phyloP scores from a whole-genome alignment of 2,113 vertebrate species.

The Barnardius zonarius region DNA sequence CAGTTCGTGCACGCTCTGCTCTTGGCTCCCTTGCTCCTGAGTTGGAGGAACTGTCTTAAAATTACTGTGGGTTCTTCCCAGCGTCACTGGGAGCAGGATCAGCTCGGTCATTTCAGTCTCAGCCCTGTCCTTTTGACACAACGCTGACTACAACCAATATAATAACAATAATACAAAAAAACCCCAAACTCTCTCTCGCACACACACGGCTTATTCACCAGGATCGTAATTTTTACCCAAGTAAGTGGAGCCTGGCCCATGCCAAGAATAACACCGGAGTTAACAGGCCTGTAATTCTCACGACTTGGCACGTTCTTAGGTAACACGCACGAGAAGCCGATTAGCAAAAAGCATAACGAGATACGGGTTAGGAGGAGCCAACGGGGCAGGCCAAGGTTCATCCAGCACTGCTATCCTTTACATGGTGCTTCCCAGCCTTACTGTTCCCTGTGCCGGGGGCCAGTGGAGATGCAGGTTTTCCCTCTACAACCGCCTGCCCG shows the following conservation, averaged over 20 bases:
- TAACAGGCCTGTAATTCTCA: constrained; percentile 67
- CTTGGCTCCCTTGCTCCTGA: not conserved
- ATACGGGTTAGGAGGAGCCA: not conserved
- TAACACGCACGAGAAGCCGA: constrained; percentile 26
- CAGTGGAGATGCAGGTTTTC: not conserved
- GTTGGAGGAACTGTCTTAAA: not conserved
- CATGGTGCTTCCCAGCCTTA: not conserved
- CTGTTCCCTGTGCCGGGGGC: not conserved
- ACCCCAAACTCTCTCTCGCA: not conserved
- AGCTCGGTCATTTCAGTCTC: not conserved
- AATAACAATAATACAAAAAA: not conserved
- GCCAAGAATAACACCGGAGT: constrained; percentile 61
- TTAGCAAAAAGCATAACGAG: not conserved
- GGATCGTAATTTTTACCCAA: constrained; percentile 35
- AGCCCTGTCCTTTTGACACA: constrained; percentile 37
- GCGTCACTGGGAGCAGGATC: not conserved
- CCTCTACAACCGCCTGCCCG: fast-evolving
- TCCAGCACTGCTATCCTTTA: not conserved
- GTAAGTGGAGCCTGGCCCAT: constrained; percentile 24
- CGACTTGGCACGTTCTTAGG: constrained; percentile 60
- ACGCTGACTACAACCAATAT: not conserved
- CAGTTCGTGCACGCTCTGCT: constrained; percentile 16
- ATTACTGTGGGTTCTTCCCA: constrained; percentile 5
- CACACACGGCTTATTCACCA: constrained; percentile 52
- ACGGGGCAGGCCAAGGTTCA: not conserved